Percentiles rank a stretch among this genome's conserved stretches.
phyloP scores from a whole-genome alignment of 2,797 vertebrate genomes.

The Sebastiscus tertius region DNA sequence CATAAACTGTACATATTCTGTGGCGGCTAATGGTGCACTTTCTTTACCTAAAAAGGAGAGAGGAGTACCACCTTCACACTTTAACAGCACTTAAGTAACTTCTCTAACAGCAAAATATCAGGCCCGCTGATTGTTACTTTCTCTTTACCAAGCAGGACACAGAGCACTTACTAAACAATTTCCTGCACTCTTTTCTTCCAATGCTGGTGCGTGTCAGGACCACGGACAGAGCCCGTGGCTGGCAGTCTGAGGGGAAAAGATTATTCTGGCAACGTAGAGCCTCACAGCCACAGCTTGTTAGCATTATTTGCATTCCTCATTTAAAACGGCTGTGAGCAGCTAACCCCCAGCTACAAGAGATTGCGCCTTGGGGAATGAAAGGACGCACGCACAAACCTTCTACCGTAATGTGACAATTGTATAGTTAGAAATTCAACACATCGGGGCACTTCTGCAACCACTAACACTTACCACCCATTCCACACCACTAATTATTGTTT shows the following conservation, averaged over 20 bases:
- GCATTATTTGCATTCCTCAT: constrained; percentile 61
- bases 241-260: constrained; percentile 13
- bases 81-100: neutral
- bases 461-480: constrained; percentile 43
- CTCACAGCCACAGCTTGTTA: constrained; percentile 46
- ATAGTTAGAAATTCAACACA: constrained; percentile 46
- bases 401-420: constrained; percentile 38
- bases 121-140: constrained; percentile 14
- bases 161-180: constrained; percentile 30
- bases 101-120: constrained; percentile 29
- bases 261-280: constrained; percentile 15
- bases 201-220: constrained; percentile 33
- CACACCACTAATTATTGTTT: constrained; percentile 55
- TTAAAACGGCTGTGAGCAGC: constrained; percentile 44
- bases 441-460: constrained; percentile 25
- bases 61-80: neutral
- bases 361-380: constrained; percentile 36
- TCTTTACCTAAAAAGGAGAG: neutral
- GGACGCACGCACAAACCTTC: constrained; percentile 14
- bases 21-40: neutral
- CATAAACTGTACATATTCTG: neutral
- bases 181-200: constrained; percentile 18
- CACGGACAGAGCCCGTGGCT: constrained; percentile 47
- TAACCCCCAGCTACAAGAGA: constrained; percentile 49
- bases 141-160: constrained; percentile 11